Evolutionary conservation across 2,797 vertebrate genomes (phyloP).

Genomic region (Anas capensis): DNA sequence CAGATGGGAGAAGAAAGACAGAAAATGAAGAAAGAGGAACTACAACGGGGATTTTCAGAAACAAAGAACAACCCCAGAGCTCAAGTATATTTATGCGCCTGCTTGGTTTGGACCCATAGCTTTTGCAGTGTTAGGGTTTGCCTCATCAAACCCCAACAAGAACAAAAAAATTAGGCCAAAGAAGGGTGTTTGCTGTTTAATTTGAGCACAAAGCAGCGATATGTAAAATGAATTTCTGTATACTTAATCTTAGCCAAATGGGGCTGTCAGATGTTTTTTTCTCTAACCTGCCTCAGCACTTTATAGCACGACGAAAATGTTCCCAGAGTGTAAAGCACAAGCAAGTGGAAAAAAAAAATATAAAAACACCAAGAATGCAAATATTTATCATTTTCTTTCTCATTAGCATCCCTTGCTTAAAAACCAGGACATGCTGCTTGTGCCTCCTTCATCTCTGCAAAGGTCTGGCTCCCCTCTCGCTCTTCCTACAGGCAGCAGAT

Average conservation of each 20-base stretch:
- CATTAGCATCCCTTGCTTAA: conserved; percentile 21
- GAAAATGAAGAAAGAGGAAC: neutral
- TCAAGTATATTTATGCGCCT: neutral
- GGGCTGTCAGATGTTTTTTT: conserved; percentile 67
- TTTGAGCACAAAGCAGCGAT: conserved; percentile 29
- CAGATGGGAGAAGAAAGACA: neutral
- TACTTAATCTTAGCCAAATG: conserved; percentile 73
- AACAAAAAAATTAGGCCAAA: conserved; percentile 50
- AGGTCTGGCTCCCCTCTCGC: neutral
- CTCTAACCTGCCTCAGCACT: conserved; percentile 61
- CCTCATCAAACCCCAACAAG: neutral
- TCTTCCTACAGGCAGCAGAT: neutral
- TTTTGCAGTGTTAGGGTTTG: neutral
- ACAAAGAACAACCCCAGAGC: neutral
- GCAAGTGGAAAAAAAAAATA: neutral
- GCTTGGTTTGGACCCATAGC: neutral
- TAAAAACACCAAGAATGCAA: neutral
- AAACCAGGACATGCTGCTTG: neutral
- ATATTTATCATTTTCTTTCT: conserved; percentile 56
- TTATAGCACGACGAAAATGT: conserved; percentile 47
- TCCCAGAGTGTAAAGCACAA: neutral
- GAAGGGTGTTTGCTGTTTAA: neutral
- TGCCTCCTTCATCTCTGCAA: neutral
- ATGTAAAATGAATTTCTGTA: conserved; percentile 67
- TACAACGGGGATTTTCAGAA: neutral